Evolutionary conservation across 2,113 vertebrate genomes (phyloP).

Genomic region (Phaethornis superciliosus): DNA sequence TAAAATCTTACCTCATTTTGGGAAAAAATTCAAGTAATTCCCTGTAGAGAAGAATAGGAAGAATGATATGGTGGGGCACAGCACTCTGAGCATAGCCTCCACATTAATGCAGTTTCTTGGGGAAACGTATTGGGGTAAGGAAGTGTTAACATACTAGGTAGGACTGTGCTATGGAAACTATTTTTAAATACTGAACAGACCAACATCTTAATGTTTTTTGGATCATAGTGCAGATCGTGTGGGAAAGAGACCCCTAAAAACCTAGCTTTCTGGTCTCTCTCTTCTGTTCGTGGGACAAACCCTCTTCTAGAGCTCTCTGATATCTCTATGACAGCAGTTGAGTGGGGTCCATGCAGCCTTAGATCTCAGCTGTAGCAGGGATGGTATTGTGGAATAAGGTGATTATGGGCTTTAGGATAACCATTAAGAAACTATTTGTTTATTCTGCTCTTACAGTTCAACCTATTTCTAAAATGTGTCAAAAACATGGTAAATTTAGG

Average conservation of each 20-base stretch:
- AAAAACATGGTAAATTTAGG: neutral
- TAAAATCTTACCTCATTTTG: neutral
- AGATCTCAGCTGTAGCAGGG: neutral
- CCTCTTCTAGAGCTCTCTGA: neutral
- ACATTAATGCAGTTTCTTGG: neutral
- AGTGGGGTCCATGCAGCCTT: rapidly evolving
- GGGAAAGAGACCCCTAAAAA: neutral
- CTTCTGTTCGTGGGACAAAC: neutral
- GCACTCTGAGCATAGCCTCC: neutral
- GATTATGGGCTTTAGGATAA: neutral
- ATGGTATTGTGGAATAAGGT: neutral
- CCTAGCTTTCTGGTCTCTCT: neutral
- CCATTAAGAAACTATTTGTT: neutral
- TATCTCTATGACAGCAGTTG: neutral
- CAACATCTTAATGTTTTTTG: neutral
- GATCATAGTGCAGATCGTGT: neutral
- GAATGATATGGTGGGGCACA: neutral
- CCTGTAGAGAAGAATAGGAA: neutral
- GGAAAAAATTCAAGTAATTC: neutral
- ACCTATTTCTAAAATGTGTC: neutral
- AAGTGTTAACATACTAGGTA: neutral
- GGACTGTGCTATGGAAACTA: neutral
- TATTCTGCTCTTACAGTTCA: neutral
- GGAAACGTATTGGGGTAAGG: neutral
- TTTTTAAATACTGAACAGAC: neutral